Conservation (phyloP, 2,888 invertebrate species). For the Pemphredon lugubris region DNA sequence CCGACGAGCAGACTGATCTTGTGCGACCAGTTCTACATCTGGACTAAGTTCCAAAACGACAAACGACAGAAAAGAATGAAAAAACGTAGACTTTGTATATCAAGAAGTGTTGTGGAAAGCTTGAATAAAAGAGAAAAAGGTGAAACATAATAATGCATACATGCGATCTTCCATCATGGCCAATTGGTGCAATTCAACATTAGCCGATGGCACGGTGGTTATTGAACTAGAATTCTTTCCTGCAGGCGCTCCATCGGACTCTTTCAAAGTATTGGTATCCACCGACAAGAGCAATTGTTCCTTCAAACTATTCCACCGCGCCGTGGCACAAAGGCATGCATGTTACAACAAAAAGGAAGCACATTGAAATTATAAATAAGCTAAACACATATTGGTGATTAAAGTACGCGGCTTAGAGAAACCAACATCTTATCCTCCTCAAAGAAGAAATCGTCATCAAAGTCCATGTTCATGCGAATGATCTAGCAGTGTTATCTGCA, state of each 20-base stretch:
- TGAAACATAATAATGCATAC: slow-evolving; percentile 74
- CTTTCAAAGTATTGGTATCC: slow-evolving; percentile 34
- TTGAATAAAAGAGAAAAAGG: slow-evolving; percentile 12
- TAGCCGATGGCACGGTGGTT: slow-evolving; percentile 68
- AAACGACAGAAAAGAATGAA: slow-evolving; percentile 63
- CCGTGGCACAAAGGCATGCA: slow-evolving; percentile 73
- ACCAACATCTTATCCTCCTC: slow-evolving; percentile 81
- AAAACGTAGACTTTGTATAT: slow-evolving; percentile 52
- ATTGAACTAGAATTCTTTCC: slow-evolving; percentile 53
- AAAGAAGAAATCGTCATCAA: slow-evolving; percentile 79
- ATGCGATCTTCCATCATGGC: slow-evolving; percentile 80
- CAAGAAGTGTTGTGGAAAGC: slow-evolving; percentile 21
- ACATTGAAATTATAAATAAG: slow-evolving; percentile 66
- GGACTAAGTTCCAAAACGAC: slow-evolving; percentile 74
- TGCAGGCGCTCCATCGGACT: slow-evolving; percentile 43
- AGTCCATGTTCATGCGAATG: slow-evolving; percentile 69
- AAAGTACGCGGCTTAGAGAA: slow-evolving; percentile 41
- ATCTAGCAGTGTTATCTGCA: slow-evolving; percentile 30
- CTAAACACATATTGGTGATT: slow-evolving; percentile 43
- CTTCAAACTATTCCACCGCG: slow-evolving; percentile 69
- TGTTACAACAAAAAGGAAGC: slow-evolving; percentile 71
- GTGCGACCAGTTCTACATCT: slow-evolving; percentile 74
- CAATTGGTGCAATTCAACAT: slow-evolving; percentile 67
- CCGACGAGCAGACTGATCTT: slow-evolving; percentile 70
- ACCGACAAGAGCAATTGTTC: slow-evolving; percentile 45